Percentiles rank a stretch among this genome's conserved stretches.
Conservation (phyloP, 2,113 vertebrate species). For the Dendropsophus ebraccatus region DNA sequence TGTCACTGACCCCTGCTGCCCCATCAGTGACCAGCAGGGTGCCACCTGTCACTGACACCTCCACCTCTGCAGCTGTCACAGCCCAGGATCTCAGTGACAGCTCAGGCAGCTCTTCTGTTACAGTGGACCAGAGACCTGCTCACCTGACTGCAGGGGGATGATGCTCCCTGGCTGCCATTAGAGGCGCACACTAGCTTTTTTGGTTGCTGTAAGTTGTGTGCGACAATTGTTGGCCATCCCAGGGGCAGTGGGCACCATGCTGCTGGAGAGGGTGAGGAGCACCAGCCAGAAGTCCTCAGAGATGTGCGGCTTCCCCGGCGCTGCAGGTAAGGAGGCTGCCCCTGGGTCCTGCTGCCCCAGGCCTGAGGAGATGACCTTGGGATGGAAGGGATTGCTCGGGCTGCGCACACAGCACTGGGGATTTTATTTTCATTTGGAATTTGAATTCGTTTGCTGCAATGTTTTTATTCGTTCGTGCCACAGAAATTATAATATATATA, state of each 20-base stretch:
- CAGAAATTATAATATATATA: no score
- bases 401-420: no score
- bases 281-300: conserved; percentile 62
- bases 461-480: neutral
- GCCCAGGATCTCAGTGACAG: neutral
- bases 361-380: neutral
- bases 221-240: neutral
- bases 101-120: neutral
- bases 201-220: neutral
- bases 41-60: neutral
- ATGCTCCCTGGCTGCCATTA: neutral
- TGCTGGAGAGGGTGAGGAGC: conserved; percentile 69
- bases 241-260: conserved; percentile 61
- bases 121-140: neutral
- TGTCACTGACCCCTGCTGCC: neutral
- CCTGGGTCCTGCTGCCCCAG: neutral
- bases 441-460: no score
- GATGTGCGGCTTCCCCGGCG: conserved; percentile 64
- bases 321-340: conserved; percentile 65
- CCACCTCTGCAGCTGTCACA: no score
- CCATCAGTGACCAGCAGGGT: neutral
- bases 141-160: conserved; percentile 2
- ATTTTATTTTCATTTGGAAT: no score
- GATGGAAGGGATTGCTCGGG: no score
- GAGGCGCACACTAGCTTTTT: neutral